Conservation (phyloP, 2,113 vertebrate genomes). For the Mobula birostris region DNA sequence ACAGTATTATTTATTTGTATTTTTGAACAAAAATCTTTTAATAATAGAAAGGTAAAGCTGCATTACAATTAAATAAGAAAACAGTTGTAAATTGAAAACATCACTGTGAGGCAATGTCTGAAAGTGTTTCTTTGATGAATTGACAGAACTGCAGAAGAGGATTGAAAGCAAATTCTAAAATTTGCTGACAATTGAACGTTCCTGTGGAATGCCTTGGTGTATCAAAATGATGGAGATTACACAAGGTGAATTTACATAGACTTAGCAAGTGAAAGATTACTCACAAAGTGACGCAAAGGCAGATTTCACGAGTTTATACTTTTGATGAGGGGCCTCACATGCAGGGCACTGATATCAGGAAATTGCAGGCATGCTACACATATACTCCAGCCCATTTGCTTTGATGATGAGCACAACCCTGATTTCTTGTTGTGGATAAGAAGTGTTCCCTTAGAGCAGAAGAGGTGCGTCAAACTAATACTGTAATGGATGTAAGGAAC, state of each 20-base stretch:
- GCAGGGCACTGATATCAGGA: neutral
- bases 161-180: neutral
- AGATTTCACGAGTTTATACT: neutral
- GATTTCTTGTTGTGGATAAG: neutral
- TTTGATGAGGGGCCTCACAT: neutral
- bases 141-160: constrained; percentile 3
- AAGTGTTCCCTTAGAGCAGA: no score
- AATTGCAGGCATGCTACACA: neutral
- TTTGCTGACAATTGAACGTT: neutral
- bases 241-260: neutral
- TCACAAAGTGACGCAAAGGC: neutral
- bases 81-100: neutral
- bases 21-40: neutral
- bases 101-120: neutral
- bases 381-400: neutral
- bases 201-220: neutral
- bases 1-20: neutral
- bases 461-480: neutral
- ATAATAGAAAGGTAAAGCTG: neutral
- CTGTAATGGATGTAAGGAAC: neutral
- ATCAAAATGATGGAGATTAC: neutral
- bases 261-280: neutral
- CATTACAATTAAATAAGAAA: neutral
- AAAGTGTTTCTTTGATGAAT: neutral
- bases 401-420: neutral